Conservation (phyloP, 2,888 invertebrate species). For the Lasioglossum marginatum region DNA sequence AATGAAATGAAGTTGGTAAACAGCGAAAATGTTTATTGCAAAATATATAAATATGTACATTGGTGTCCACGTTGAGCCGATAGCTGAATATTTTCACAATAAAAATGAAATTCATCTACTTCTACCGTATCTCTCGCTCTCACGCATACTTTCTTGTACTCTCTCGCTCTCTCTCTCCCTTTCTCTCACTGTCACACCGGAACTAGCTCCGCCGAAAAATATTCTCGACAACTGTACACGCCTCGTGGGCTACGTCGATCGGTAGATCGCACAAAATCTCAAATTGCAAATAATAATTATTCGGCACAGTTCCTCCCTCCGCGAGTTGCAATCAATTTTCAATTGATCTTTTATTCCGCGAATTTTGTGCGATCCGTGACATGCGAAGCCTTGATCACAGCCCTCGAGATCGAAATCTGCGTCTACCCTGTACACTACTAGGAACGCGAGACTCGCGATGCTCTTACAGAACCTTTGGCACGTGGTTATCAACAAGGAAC, state of each 20-base stretch:
- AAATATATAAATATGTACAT: slow-evolving; percentile 83
- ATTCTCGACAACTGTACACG: slow-evolving; percentile 39
- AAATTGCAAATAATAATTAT: background rate
- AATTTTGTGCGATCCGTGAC: slow-evolving; percentile 66
- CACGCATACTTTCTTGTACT: slow-evolving; percentile 51
- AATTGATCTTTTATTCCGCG: background rate
- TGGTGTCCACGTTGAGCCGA: slow-evolving; percentile 82
- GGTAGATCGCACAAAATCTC: slow-evolving; percentile 69
- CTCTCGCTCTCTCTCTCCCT: slow-evolving; percentile 18
- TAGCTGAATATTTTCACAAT: slow-evolving; percentile 83
- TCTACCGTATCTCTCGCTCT: slow-evolving; percentile 65
- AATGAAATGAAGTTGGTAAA: slow-evolving; percentile 83
- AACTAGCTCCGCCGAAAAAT: slow-evolving; percentile 62
- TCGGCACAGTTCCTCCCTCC: background rate
- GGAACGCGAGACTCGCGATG: slow-evolving; percentile 52
- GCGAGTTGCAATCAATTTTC: background rate
- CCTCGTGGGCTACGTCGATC: slow-evolving; percentile 37
- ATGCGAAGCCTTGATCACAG: slow-evolving; percentile 14
- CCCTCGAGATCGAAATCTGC: background rate
- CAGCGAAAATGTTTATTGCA: slow-evolving; percentile 84
- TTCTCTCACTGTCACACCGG: slow-evolving; percentile 37
- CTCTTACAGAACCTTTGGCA: slow-evolving; percentile 67
- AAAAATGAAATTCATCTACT: slow-evolving; percentile 73
- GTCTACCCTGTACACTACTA: slow-evolving; percentile 56
- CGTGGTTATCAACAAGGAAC: slow-evolving; percentile 54